Evolutionary conservation across 1,140 invertebrate genomes (phyloP), one percentile per base, ranked within the genome.

Genomic region (Magallana angulata): DNA sequence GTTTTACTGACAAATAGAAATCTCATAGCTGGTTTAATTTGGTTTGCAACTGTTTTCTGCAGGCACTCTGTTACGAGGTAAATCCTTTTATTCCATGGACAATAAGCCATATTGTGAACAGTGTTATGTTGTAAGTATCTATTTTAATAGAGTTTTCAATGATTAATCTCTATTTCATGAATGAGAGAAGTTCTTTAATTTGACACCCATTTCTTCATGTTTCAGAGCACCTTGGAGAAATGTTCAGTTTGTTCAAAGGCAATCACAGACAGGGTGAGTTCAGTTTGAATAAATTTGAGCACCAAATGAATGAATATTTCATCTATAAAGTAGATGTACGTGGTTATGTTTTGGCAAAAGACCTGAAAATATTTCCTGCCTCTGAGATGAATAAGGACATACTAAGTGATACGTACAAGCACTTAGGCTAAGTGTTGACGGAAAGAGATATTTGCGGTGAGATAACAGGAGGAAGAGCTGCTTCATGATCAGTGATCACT

Each of bases 211-310:
- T 48, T 48, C 36, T 48, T 48, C 36, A 48, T 48, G 36, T 57
- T 94, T 80, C 93, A 97, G 96, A 98, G 98, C 94, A 99, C 98
- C 7, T 95, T 99, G 83, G 98, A 99, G 93, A 99, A 99, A 95
- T 99, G 99, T 94, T 99, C 97, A 76, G 98, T 99, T n/a, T 99
- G 99, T 94, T 96, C 97, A 57, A 97, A 97, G 93, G 98, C 98
- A 7, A 99, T 99, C 92, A 96, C 99, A 85, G 98, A 99, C 82
- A 93, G 95, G 85, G 95, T 95, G 90, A 93, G 94, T 92, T 11
- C 24, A 8, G 11, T 56, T 56, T 2, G 11, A 2, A 7, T 81
- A 16, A 81, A 16, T 81, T 81, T 18, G 9, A 30, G n/a, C 12
- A 18, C 30, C 36, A 48, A n/a, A n/a, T n/a, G n/a, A n/a, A 48